Evolutionary conservation across 1,140 invertebrate species (phyloP), one percentile per base, ranked within the genome.

Genomic region (Bursaphelenchus mucronatus): DNA sequence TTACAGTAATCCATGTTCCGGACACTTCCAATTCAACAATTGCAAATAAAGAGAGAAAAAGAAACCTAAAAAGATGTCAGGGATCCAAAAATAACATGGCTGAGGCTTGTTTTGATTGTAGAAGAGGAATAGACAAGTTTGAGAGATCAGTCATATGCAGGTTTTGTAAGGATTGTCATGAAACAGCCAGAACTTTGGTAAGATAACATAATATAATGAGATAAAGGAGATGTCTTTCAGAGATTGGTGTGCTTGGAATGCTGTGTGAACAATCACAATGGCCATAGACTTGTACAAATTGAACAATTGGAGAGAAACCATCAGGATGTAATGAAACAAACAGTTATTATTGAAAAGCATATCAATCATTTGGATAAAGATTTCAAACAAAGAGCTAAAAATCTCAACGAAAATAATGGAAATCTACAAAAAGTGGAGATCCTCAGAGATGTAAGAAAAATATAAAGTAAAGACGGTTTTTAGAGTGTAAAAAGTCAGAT

Each of bases 251-350:
- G 73, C 52, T 49, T 74, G n/a, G 69, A 76, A 51, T 76, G 74
- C 61, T 76, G 74, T 49, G 74, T 76, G 2, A 68, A 76, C 44
- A 19, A 50, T 39, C 74, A 76, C 63, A 76, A 76, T 54, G 74
- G 74, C 3, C 74, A 76, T 61, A 52, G 61, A 15, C 58, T 76
- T 3, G 30, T 64, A 0, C 46, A 66, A 19, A 45, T 73, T 8
- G 47, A 62, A 21, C 43, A 64, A 6, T 47, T 75, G 11, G 69
- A 75, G 61, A 69, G 49, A 61, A 66, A 30, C 7, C 11, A 54
- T 54, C 11, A 54, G 39, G 52, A 54, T 11, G 17, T 54, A 11
- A 21, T n/a, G 11, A 15, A 30, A 15, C 40, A 44, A 50, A 39
- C 41, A 50, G 15, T 6, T 6, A 6, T n/a, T 17, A n/a, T 59